Percentiles rank a stretch among this genome's conserved stretches.
Conservation (phyloP, 2,113 vertebrate species). For the Mormyrus iriodes region DNA sequence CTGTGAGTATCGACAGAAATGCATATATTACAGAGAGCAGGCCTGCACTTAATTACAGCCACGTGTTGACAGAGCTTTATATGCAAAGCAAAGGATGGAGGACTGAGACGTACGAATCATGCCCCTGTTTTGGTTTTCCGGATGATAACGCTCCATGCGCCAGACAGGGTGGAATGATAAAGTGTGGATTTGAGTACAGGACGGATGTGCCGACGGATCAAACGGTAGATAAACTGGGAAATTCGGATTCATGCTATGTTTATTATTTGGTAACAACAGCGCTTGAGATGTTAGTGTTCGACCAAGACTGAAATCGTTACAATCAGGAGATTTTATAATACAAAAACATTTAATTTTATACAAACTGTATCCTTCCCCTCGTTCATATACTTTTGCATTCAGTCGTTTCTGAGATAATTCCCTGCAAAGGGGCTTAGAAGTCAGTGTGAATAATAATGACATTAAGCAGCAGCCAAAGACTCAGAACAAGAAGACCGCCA, state of each 20-base stretch:
- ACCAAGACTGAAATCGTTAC: not conserved
- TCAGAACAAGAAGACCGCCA: not conserved
- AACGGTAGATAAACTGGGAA: not conserved
- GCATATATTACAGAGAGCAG: not conserved
- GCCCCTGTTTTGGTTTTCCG: not conserved
- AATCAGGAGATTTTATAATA: not conserved
- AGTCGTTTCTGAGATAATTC: not conserved
- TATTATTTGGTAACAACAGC: not conserved
- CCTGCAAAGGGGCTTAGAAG: not conserved
- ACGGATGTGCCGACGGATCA: not conserved
- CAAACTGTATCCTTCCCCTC: not conserved
- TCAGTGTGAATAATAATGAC: not conserved
- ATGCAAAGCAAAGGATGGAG: not conserved
- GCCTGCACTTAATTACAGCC: not conserved
- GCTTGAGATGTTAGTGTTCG: not conserved
- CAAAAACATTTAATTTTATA: not conserved
- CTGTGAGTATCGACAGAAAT: not conserved
- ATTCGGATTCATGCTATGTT: not conserved
- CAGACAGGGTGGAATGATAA: not conserved
- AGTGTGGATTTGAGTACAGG: not conserved
- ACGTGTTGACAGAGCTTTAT: not conserved
- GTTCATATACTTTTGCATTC: not conserved
- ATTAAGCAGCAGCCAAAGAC: not conserved
- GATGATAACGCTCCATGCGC: not conserved
- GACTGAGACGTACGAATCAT: not conserved